Conservation (phyloP, 2,888 invertebrate species). For the Pyrgus malvae region DNA sequence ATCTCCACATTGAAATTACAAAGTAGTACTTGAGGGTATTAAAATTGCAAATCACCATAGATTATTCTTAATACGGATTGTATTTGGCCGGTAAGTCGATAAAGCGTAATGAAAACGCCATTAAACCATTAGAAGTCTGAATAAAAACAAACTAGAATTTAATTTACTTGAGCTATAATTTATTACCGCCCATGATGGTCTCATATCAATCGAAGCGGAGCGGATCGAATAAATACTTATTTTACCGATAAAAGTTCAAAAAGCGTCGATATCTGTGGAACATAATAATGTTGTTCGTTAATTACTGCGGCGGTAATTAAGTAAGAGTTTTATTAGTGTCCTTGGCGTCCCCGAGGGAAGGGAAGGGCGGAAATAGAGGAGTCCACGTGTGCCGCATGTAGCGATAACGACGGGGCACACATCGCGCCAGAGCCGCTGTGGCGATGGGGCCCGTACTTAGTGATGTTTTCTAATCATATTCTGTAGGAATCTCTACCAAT, state of each 20-base stretch:
- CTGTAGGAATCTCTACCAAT: no score
- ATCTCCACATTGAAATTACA: constrained; percentile 17
- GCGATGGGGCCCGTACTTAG: no score
- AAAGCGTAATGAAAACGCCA: constrained; percentile 16
- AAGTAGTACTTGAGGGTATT: constrained; percentile 8
- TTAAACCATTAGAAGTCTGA: constrained; percentile 14
- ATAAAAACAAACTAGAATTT: constrained; percentile 24
- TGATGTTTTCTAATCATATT: no score
- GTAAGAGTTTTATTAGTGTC: constrained; percentile 65
- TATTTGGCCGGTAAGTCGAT: constrained; percentile 15
- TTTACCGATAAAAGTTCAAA: constrained; percentile 26
- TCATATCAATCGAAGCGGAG: constrained; percentile 25
- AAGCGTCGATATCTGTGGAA: constrained; percentile 21
- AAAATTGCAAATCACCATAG: constrained; percentile 24
- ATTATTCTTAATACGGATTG: constrained; percentile 22
- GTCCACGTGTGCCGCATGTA: constrained; percentile 69
- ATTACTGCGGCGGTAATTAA: constrained; percentile 59
- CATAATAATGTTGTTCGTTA: constrained; percentile 36
- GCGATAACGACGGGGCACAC: constrained; percentile 53
- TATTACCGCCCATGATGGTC: constrained; percentile 14
- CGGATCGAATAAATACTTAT: constrained; percentile 26
- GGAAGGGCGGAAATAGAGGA: constrained; percentile 72
- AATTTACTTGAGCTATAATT: constrained; percentile 22
- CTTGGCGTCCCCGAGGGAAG: constrained; percentile 64
- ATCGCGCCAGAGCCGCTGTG: neutral